These are phyloP conservation scores for Apoda limacodes DNA, from an alignment of 2,888 invertebrate genomes.

Conservation along the genomic window DNA sequence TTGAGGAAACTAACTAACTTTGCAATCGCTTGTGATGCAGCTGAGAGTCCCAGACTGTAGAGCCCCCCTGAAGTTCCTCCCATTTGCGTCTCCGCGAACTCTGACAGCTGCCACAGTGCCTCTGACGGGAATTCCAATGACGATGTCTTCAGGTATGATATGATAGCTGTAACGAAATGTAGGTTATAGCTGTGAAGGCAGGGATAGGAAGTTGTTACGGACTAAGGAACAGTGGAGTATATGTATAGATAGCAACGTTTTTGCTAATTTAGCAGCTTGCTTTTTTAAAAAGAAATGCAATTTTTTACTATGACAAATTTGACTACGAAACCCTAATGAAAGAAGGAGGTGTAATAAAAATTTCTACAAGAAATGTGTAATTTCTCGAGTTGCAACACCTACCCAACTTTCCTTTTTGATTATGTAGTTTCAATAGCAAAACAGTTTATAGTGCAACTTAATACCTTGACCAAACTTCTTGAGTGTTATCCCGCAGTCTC, in stretches of 20 bases:
- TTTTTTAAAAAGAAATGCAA: too few species aligned
- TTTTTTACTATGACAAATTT: too few species aligned
- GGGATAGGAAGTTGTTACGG: background rate
- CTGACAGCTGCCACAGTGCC: constrained; percentile 62
- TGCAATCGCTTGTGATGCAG: constrained; percentile 65
- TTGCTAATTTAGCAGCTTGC: background rate
- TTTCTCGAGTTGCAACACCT: too few species aligned
- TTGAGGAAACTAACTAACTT: constrained; percentile 27
- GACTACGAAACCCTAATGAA: too few species aligned
- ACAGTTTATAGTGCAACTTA: too few species aligned
- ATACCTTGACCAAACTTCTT: constrained; percentile 71
- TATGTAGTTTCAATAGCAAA: too few species aligned
- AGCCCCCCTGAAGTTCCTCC: constrained; percentile 86
- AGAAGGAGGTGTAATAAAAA: too few species aligned
- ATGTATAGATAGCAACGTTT: background rate
- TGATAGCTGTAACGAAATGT: constrained; percentile 31
- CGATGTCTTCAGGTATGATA: constrained; percentile 34
- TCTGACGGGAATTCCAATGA: constrained; percentile 44
- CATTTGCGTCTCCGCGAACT: constrained; percentile 76
- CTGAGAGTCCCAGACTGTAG: constrained; percentile 80
- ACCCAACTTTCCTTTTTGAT: too few species aligned
- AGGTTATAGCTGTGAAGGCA: background rate
- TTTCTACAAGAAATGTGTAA: too few species aligned
- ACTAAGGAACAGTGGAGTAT: background rate
- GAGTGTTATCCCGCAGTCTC: constrained; percentile 80